A percentile compares a stretch with the other conserved stretches of the same genome.
Conservation (phyloP, 1,140 invertebrate species). For the Acromyrmex echinatior region DNA sequence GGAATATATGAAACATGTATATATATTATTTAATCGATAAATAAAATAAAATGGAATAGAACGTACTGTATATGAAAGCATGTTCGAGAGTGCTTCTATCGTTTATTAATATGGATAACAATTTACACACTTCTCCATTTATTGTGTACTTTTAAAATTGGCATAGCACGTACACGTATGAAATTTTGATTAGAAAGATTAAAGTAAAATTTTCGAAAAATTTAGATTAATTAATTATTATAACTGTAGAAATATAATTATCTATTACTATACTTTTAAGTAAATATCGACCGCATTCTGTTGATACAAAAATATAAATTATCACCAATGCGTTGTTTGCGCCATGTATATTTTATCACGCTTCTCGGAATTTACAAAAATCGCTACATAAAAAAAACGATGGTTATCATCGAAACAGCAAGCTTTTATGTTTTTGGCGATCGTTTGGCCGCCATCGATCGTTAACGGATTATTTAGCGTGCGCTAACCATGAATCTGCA, state of each 20-base stretch:
- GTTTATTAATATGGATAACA: constrained; percentile 31
- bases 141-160: not conserved
- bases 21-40: not conserved
- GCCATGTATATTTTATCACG: constrained; percentile 4
- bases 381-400: constrained; percentile 13
- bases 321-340: not conserved
- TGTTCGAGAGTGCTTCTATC: not conserved
- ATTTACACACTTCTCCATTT: not conserved
- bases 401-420: not conserved
- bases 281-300: no score
- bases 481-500: constrained; percentile 77
- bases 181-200: constrained; percentile 14
- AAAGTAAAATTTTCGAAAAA: not conserved
- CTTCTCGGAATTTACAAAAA: constrained; percentile 3
- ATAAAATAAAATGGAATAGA: constrained; percentile 2
- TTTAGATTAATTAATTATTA: not conserved
- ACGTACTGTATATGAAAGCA: not conserved
- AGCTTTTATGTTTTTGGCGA: constrained; percentile 14
- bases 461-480: constrained; percentile 80
- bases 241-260: not conserved
- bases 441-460: constrained; percentile 42
- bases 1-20: not conserved
- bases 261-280: not conserved
- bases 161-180: not conserved
- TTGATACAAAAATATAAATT: not conserved